These are phyloP conservation scores for Hypselothyrea guttata DNA, from an alignment of 2,888 invertebrate species.

Conservation along the genomic window DNA sequence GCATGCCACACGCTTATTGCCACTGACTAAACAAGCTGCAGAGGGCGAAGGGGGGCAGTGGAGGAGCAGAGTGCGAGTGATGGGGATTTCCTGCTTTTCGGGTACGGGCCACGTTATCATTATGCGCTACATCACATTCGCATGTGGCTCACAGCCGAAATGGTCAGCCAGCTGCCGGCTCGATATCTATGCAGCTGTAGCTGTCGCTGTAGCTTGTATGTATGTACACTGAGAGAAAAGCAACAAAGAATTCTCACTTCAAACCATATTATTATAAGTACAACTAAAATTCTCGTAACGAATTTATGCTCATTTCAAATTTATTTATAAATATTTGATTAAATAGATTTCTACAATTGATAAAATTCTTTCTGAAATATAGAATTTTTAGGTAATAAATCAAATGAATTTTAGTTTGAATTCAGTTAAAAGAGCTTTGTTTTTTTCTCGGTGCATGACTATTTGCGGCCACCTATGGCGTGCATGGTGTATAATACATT, in stretches of 20 bases:
- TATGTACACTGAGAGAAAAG: too few species aligned
- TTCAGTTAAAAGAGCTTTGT: too few species aligned
- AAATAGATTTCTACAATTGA: too few species aligned
- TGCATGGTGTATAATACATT: slow-evolving; percentile 70
- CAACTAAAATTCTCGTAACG: too few species aligned
- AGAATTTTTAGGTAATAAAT: too few species aligned
- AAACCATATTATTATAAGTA: too few species aligned
- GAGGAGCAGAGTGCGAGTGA: not conserved
- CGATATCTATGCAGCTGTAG: slow-evolving; percentile 9
- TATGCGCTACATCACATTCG: slow-evolving; percentile 73
- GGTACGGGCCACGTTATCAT: slow-evolving; percentile 65
- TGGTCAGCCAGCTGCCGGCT: slow-evolving; percentile 44
- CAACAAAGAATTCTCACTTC: too few species aligned
- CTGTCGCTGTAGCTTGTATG: slow-evolving; percentile 4
- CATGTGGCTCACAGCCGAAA: slow-evolving; percentile 52
- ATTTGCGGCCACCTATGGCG: slow-evolving; percentile 46
- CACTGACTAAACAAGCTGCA: slow-evolving; percentile 26
- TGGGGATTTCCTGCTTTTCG: slow-evolving; percentile 26
- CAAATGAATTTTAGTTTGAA: too few species aligned
- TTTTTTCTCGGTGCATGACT: slow-evolving; percentile 11
- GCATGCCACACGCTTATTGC: slow-evolving; percentile 54
- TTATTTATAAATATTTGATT: too few species aligned
- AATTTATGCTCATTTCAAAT: too few species aligned
- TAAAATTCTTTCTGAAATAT: too few species aligned
- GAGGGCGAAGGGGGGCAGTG: not conserved